Base-by-base conservation (phyloP, 2,888 invertebrate genomes). In the Cerastis leucographa region DNA sequence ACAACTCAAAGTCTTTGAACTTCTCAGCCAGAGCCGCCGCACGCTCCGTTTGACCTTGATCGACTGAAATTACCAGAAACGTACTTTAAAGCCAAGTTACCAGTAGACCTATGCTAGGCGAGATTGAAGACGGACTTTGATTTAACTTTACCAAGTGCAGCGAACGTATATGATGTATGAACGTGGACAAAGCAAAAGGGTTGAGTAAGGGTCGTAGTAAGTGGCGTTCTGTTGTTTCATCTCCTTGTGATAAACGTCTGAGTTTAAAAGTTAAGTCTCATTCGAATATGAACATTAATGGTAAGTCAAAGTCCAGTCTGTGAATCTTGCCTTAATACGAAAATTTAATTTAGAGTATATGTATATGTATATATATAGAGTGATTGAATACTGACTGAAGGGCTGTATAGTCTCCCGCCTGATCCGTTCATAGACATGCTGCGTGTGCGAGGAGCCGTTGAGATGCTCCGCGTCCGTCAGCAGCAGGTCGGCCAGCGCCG, bases 21-120 rank as follows among this genome's bases (percentile, higher is more conserved):
- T 99, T 99, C 94, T 99, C 99, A 0, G 99, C 99, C 65, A 99
- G 94, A 87, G 98, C 97, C 0, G 98, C 97, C 14, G 99, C 99
- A 76, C 98, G 97, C 90, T 99, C 99, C 87, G 97, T 97, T 91
- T 99, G 98, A 5, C 97, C 97, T 86, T 98, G 97, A 46, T 98
- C 97, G 83, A 99, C 98, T 98, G 92, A 59, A 73, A 76, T 5
- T 17, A 65, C 49, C 22, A 56, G 6, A 56, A 56, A 14, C n/a
- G 4, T 6, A 12, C n/a, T n/a, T 12, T 54, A 54, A 4, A n/a
- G 14, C 54, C 6, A 56, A 14, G 6, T 35, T 35, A 25, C n/a
- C n/a, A n/a, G 0, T 54, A n/a, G 5, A 12, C n/a, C 12, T n/a
- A 54, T 54, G 3, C 35, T 2, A 35, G 44, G 2, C 12, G 40